Conservation (phyloP, 1,140 invertebrate species). For the Euura lappo region DNA sequence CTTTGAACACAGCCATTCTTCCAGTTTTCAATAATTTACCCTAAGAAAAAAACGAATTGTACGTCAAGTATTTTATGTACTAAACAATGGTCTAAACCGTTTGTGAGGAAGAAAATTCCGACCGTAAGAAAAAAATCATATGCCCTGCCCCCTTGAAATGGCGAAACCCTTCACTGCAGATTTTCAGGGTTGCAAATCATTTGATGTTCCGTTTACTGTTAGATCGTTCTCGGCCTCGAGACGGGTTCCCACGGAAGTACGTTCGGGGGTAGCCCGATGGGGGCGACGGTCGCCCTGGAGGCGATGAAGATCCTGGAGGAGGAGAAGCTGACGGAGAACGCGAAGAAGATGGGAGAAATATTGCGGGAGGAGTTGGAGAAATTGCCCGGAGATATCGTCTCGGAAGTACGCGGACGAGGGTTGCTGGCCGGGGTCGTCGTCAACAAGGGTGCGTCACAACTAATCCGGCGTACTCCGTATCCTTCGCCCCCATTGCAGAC, state of each 20-base stretch:
- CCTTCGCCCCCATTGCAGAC: not conserved
- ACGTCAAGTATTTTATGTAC: too few relatives aligned
- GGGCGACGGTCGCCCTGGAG: constrained; percentile 69
- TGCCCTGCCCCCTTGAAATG: too few relatives aligned
- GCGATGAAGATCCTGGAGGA: constrained; percentile 70
- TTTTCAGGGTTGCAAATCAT: too few relatives aligned
- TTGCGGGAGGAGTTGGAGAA: constrained; percentile 67
- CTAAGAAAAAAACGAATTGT: too few relatives aligned
- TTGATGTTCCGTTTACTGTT: too few relatives aligned
- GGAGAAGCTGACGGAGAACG: constrained; percentile 78
- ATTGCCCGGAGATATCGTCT: constrained; percentile 69
- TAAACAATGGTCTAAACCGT: too few relatives aligned
- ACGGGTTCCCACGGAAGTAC: constrained; percentile 86
- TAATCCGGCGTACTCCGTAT: not conserved
- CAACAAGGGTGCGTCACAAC: constrained; percentile 62
- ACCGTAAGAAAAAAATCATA: too few relatives aligned
- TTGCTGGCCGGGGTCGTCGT: constrained; percentile 81
- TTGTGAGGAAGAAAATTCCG: too few relatives aligned
- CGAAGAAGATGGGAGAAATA: constrained; percentile 70
- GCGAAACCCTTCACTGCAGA: too few relatives aligned
- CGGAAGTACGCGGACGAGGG: constrained; percentile 74
- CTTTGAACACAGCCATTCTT: too few relatives aligned
- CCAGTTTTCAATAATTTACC: too few relatives aligned
- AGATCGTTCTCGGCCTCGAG: constrained; percentile 75
- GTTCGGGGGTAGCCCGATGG: constrained; percentile 85